Conservation (phyloP, 2,113 vertebrate genomes). For the Dunckerocampus dactyliophorus region DNA sequence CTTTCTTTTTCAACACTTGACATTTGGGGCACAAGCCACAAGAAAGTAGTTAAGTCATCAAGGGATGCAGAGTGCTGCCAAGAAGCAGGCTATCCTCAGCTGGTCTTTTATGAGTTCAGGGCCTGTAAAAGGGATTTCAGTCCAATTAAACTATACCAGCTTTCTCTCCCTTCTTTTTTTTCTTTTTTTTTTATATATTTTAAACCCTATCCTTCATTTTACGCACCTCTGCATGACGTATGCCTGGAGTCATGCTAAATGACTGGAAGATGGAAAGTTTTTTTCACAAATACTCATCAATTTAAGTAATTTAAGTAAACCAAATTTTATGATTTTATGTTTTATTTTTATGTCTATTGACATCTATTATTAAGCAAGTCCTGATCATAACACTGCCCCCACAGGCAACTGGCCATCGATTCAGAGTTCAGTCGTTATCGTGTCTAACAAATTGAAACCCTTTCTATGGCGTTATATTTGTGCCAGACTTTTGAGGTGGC, state of each 20-base stretch:
- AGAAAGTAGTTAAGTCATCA: constrained; percentile 58
- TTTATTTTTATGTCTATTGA: too few relatives aligned
- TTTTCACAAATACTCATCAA: too few relatives aligned
- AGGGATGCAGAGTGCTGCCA: constrained; percentile 51
- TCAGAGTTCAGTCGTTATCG: neutral
- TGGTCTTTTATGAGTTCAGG: constrained; percentile 61
- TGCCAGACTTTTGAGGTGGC: too few relatives aligned
- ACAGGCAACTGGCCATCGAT: neutral
- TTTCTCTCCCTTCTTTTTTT: constrained; percentile 18
- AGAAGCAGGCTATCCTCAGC: constrained; percentile 50
- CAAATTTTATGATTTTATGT: too few relatives aligned
- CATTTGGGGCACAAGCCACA: constrained; percentile 40
- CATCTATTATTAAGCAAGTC: too few relatives aligned
- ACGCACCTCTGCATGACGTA: constrained; percentile 40
- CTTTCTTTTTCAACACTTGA: constrained; percentile 14
- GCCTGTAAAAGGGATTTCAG: constrained; percentile 60
- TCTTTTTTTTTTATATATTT: constrained; percentile 33
- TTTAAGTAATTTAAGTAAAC: too few relatives aligned
- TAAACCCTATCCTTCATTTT: constrained; percentile 17
- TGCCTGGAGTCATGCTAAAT: constrained; percentile 16
- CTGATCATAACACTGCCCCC: too few relatives aligned
- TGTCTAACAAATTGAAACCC: too few relatives aligned
- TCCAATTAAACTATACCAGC: constrained; percentile 56
- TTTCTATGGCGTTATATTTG: too few relatives aligned
- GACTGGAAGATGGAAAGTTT: constrained; percentile 10